Base-by-base conservation (phyloP, 2,113 vertebrate species). In the Candoia aspera region DNA sequence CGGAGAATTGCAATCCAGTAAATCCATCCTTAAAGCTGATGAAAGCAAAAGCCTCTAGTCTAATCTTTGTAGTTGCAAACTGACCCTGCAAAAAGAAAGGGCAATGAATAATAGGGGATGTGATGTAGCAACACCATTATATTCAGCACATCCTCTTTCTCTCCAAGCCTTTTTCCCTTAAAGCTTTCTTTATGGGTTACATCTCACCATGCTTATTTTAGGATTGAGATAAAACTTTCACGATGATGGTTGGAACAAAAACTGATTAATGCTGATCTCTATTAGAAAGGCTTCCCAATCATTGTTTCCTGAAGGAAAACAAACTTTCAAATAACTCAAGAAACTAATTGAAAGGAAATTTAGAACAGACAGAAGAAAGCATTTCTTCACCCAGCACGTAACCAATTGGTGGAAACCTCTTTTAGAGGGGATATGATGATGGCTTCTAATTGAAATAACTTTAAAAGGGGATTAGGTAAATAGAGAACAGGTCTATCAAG, bases 41-140 rank as follows among this genome's bases (percentile, higher is more conserved):
- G 55, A 94, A 94, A 90, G 49, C 88, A 91, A 95, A 93, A 92
- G 58, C n/a, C 55, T 86, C 86, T 37, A 58, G 49, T 24, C 58
- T 84, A 91, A 88, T 42, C 64, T 64, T 96, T 68, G 79, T 64
- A 85, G 68, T 21, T 46, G 24, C 84, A 73, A 90, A 64, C 1
- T 3, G 92, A 93, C 5, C 87, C 29, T 54, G n/a, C 8, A 24
- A 54, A 54, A 84, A 17, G 42, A 53, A 92, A 91, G 86, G 85
- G 84, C 2, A 88, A 84, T 5, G 1, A 33, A 12, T 68, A 37
- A 15, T 55, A 37, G 5, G 64, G 55, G 0, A 12, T 42, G 23
- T 55, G 84, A 26, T 58, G 2, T 15, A n/a, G 88, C 49, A 59
- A 87, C 37, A 8, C 33, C 57, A 87, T 59, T 58, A 87, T 59